Conservation (phyloP, 2,888 invertebrate genomes). For the Callyntrura guangdongensis region DNA sequence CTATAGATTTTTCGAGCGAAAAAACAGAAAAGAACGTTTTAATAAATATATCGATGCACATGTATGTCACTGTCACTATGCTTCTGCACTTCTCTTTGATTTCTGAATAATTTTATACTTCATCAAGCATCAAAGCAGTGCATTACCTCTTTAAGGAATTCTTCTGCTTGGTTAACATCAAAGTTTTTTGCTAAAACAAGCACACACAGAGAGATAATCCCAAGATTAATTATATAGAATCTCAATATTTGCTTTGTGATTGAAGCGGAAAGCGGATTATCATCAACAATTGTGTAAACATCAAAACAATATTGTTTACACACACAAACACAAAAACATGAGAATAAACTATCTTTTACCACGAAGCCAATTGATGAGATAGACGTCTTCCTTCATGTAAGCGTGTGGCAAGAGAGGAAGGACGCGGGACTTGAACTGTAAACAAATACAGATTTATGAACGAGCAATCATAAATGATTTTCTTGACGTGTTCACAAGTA, state of each 20-base stretch:
- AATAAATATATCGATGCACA: neutral
- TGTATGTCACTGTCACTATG: too few species aligned
- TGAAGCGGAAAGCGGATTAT: neutral
- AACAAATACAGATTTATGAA: neutral
- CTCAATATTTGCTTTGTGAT: neutral
- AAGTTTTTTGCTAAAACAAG: constrained; percentile 28
- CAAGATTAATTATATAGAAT: neutral
- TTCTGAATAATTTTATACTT: constrained; percentile 3
- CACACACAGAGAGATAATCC: neutral
- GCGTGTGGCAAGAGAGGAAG: constrained; percentile 49
- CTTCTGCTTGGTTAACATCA: constrained; percentile 56
- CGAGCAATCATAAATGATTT: too few species aligned
- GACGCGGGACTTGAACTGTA: constrained; percentile 66
- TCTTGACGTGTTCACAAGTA: too few species aligned
- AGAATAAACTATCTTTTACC: too few species aligned
- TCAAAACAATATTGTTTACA: neutral
- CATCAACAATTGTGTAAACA: neutral
- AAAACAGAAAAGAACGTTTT: too few species aligned
- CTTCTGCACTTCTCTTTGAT: neutral
- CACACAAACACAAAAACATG: too few species aligned
- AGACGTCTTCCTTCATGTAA: constrained; percentile 68
- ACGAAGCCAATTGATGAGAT: constrained; percentile 64
- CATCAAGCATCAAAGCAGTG: neutral
- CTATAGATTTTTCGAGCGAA: too few species aligned
- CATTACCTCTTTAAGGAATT: constrained; percentile 60